Base-by-base conservation (phyloP, 2,113 vertebrate species). In the Nesogale talazaci region DNA sequence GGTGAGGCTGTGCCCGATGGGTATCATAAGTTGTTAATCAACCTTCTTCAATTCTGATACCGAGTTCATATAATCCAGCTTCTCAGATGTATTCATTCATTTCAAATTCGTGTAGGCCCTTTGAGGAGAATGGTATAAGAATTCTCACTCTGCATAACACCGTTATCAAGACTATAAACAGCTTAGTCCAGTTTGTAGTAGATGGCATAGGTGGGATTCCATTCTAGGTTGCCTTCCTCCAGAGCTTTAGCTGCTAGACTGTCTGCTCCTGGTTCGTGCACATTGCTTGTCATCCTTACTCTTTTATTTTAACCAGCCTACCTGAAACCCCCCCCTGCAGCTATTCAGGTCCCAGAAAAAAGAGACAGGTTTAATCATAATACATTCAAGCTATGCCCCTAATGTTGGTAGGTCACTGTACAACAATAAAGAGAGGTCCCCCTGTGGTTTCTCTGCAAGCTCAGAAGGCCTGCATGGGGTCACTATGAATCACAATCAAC, bases 61-160 rank as follows among this genome's bases (percentile, higher is more conserved):
- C 14, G 46, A 52, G 42, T 52, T 52, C 46, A 52, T 10, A 52
- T 52, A 52, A 52, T 52, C 46, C 46, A 52, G 9, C 46, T 52
- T 52, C 46, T 52, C 46, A 52, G 46, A 52, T 10, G 46, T 10
- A 52, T 78, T 77, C 92, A 84, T 38, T 46, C 74, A 78, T 82
- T 94, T 89, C 87, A 86, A 90, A 92, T 59, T 59, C 79, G 40
- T 29, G 83, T 70, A 75, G 83, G 36, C 94, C 79, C 78, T 86
- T 85, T 93, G 76, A 88, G 85, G 38, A 40, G 88, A 40, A 42
- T 42, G 61, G 6, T 56, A 72, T 91, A 81, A 91, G 94, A 82
- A 75, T 87, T 87, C 70, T 94, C 52, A 88, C 79, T 91, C 91
- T 92, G 1, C 36, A 82, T 74, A 83, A 88, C 27, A 86, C 57